phyloP scores from a whole-genome alignment of 2,888 invertebrate species.

The Abrostola triplasia region DNA sequence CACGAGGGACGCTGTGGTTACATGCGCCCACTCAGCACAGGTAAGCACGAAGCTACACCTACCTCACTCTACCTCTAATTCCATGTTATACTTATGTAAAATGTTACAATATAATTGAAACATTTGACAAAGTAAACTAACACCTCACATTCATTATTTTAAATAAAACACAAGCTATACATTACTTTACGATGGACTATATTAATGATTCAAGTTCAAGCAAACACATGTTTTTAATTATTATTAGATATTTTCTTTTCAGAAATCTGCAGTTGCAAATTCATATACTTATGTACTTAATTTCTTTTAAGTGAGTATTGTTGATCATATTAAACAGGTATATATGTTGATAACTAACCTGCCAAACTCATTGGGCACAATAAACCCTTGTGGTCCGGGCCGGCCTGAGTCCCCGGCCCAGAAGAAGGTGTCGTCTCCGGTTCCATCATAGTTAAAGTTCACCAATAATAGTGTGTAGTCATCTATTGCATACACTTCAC shows the following conservation, averaged over 20 bases:
- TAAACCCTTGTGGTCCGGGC: slow-evolving; percentile 97
- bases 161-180: background rate
- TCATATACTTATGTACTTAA: no score
- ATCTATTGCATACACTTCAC: slow-evolving; percentile 96
- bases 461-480: slow-evolving; percentile 94
- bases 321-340: background rate
- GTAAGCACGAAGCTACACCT: background rate
- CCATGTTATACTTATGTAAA: no score
- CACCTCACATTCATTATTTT: no score
- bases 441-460: slow-evolving; percentile 96
- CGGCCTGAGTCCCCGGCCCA: slow-evolving; percentile 96
- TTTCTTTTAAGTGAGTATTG: background rate
- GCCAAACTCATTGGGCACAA: slow-evolving; percentile 95
- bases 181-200: background rate
- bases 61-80: no score
- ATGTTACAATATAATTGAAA: no score
- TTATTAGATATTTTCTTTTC: no score
- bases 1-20: background rate
- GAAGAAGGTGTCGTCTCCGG: slow-evolving; percentile 97
- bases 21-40: background rate
- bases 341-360: slow-evolving; percentile 88
- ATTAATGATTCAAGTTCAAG: no score
- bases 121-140: no score
- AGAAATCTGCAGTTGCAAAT: no score
- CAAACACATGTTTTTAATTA: no score